A percentile compares a stretch with the other conserved stretches of the same genome.
phyloP scores from a whole-genome alignment of 1,140 invertebrate species.

The Goniozus legneri region DNA sequence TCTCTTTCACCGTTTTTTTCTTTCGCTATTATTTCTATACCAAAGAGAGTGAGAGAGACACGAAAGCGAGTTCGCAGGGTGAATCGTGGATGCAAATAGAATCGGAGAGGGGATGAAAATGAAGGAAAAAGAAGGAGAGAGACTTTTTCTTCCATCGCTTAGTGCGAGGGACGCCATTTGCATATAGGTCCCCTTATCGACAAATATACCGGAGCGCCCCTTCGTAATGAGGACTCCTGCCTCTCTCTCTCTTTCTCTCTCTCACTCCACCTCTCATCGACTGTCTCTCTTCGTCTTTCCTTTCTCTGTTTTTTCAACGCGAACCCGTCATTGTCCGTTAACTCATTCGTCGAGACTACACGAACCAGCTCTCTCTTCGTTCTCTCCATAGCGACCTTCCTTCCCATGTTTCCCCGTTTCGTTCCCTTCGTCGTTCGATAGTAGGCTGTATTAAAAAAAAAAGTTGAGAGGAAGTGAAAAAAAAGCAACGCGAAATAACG shows the following conservation, averaged over 20 bases:
- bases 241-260: too few species aligned
- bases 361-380: slow-evolving; percentile 30
- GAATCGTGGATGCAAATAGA: slow-evolving; percentile 1
- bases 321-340: slow-evolving; percentile 39
- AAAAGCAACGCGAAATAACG: slow-evolving; percentile 15
- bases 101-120: slow-evolving; percentile 7
- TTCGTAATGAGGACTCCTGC: slow-evolving; percentile 46
- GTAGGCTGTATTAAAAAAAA: slow-evolving; percentile 1
- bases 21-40: slow-evolving; percentile 41
- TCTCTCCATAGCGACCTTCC: slow-evolving; percentile 19
- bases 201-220: slow-evolving; percentile 47
- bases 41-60: slow-evolving; percentile 22
- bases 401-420: slow-evolving; percentile 20
- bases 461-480: background rate
- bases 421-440: slow-evolving; percentile 15
- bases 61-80: too few species aligned
- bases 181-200: slow-evolving; percentile 51
- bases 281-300: slow-evolving; percentile 30
- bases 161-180: slow-evolving; percentile 44
- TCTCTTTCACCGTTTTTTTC: slow-evolving; percentile 6
- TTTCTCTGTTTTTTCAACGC: slow-evolving; percentile 42
- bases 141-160: slow-evolving; percentile 27
- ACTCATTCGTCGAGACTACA: slow-evolving; percentile 39
- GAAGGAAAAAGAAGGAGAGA: slow-evolving; percentile 18
- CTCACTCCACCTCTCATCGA: too few species aligned